phyloP scores from a whole-genome alignment of 2,888 invertebrate species.

The Bellardia bayeri region DNA sequence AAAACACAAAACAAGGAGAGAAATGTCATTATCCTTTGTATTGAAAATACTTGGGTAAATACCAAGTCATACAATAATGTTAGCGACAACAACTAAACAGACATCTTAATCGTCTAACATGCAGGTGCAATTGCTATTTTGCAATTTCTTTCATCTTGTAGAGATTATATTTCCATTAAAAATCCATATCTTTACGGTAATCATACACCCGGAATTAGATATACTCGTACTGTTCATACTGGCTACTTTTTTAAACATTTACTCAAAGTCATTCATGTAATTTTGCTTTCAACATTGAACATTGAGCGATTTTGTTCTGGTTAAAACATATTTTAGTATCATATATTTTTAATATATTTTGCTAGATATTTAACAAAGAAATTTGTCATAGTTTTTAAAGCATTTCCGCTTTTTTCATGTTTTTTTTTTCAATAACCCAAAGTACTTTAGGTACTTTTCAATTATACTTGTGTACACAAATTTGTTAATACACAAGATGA shows the following conservation, averaged over 20 bases:
- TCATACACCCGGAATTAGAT: conserved; percentile 35
- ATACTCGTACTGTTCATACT: background rate
- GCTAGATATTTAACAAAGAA: conserved; percentile 6
- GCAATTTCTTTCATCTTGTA: conserved; percentile 51
- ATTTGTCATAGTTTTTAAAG: conserved; percentile 22
- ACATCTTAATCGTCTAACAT: conserved; percentile 22
- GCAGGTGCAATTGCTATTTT: conserved; percentile 52
- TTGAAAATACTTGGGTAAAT: conserved; percentile 44
- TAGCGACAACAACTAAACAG: background rate
- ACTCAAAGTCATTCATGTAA: conserved; percentile 45
- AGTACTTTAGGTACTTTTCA: background rate
- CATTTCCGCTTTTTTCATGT: conserved; percentile 33
- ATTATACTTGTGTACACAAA: background rate
- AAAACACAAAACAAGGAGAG: conserved; percentile 35
- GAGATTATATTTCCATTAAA: conserved; percentile 35
- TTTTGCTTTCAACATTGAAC: background rate
- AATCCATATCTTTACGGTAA: conserved; percentile 59
- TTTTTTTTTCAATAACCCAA: background rate
- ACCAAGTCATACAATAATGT: conserved; percentile 17
- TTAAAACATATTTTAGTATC: background rate
- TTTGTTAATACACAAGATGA: background rate
- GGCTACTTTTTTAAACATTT: background rate
- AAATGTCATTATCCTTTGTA: conserved; percentile 68
- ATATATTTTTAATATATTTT: background rate
- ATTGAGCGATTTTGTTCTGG: no score